Conservation (phyloP, 2,113 vertebrate species). For the Burhinus bistriatus region DNA sequence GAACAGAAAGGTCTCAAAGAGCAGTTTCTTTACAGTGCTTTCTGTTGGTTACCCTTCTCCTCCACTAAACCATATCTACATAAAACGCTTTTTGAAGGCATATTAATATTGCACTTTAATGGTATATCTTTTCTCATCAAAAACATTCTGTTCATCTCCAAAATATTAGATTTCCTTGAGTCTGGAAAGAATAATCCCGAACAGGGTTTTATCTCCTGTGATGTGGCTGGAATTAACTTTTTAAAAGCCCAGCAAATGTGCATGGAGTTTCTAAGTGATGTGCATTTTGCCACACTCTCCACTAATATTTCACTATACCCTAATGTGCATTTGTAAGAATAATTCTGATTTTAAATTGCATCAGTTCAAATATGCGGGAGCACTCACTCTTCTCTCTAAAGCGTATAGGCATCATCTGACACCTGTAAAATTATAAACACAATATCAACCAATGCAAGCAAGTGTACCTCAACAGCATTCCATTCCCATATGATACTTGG, state of each 20-base stretch:
- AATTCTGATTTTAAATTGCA: not conserved
- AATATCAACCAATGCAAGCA: not conserved
- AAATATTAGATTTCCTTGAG: not conserved
- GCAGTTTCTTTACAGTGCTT: not conserved
- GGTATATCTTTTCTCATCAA: not conserved
- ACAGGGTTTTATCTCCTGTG: not conserved
- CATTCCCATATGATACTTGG: not conserved
- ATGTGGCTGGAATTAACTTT: not conserved
- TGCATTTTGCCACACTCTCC: not conserved
- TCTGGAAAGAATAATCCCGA: not conserved
- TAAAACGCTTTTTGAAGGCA: constrained; percentile 17
- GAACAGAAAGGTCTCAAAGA: constrained; percentile 5
- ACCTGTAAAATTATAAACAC: not conserved
- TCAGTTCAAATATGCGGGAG: not conserved
- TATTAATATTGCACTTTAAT: constrained; percentile 12
- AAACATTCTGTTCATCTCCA: not conserved
- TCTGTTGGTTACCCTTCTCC: not conserved
- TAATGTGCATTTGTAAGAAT: not conserved
- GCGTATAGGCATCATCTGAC: not conserved
- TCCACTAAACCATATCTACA: constrained; percentile 4
- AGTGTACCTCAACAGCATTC: not conserved
- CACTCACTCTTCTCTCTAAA: not conserved
- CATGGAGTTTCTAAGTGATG: not conserved
- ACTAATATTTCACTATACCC: not conserved
- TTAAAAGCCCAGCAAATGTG: not conserved